Evolutionary conservation across 2,888 invertebrate genomes (phyloP), one percentile per base, ranked within the genome.

Genomic region (Nudaria mundana): DNA sequence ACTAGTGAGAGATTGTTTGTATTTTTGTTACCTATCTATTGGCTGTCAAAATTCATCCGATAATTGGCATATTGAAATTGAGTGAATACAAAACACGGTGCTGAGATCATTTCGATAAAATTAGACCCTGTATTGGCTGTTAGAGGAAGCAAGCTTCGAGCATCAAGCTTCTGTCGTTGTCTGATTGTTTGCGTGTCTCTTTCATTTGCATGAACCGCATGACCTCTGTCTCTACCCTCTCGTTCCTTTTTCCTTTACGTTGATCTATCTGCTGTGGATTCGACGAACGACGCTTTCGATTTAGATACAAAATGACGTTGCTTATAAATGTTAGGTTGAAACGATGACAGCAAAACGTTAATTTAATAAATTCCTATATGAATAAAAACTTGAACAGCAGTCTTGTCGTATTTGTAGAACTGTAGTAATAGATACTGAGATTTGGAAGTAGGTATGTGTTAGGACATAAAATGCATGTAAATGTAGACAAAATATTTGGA

Each of bases 151-250:
- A 69, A 73, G 81, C 80, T 83, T 81, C 67, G 68, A 77, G 84
- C 81, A 77, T 77, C 78, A 66, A 70, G 85, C 86, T 87, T 85
- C 73, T 75, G 81, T 84, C 67, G 76, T 85, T 85, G 71, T 76
- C 63, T 68, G 77, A 82, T 87, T 79, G 81, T 87, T 87, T 87
- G 86, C 84, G 81, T 81, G 79, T 83, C 70, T 78, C 65, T 82
- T 83, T 88, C 76, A 86, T 88, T 88, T 87, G 88, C 88, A 88
- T 88, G 87, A 50, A 76, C 74, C 79, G 66, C 87, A 88, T 88
- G 88, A 66, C 71, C 72, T 79, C 75, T 76, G 68, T 71, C 76
- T 78, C 68, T 68, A 67, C 76, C 71, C 75, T 70, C 68, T 76
- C 73, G 73, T 66, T 71, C 69, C 76, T 74, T 67, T 72, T 71